phyloP scores from a whole-genome alignment of 1,140 invertebrate genomes.

The Meloidogyne hapla region DNA sequence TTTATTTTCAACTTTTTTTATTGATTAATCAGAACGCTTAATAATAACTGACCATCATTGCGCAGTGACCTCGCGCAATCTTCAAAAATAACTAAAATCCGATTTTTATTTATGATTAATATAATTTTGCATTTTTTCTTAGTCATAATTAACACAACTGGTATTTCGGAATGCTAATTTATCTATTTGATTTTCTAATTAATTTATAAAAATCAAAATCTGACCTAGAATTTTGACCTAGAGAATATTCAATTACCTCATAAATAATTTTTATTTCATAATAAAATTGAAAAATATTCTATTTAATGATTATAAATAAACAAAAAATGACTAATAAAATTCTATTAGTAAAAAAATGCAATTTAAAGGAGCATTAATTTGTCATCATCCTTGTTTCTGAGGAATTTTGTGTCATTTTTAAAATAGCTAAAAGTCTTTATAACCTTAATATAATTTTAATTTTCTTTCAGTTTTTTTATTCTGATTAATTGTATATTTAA shows the following conservation, averaged over 20 bases:
- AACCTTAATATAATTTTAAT: neutral
- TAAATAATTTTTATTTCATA: neutral
- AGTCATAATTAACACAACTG: neutral
- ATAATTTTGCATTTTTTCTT: neutral
- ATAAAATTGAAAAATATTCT: neutral
- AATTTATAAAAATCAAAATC: neutral
- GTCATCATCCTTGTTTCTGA: neutral
- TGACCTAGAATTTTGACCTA: neutral
- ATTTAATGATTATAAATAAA: neutral
- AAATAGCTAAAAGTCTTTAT: neutral
- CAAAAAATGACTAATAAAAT: neutral
- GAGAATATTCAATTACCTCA: neutral
- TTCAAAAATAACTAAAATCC: slow-evolving; percentile 6
- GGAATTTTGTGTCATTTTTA: neutral
- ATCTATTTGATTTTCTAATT: too few species aligned
- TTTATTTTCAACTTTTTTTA: neutral
- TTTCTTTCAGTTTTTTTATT: neutral
- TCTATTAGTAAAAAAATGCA: neutral
- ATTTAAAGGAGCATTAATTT: neutral
- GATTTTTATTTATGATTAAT: slow-evolving; percentile 2
- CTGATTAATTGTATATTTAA: neutral
- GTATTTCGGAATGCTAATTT: too few species aligned
- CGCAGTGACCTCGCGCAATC: neutral
- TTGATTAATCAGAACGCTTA: neutral
- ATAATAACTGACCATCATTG: neutral